These are phyloP conservation scores for Entomobrya proxima DNA, from an alignment of 2,888 invertebrate species.

Conservation along the genomic window DNA sequence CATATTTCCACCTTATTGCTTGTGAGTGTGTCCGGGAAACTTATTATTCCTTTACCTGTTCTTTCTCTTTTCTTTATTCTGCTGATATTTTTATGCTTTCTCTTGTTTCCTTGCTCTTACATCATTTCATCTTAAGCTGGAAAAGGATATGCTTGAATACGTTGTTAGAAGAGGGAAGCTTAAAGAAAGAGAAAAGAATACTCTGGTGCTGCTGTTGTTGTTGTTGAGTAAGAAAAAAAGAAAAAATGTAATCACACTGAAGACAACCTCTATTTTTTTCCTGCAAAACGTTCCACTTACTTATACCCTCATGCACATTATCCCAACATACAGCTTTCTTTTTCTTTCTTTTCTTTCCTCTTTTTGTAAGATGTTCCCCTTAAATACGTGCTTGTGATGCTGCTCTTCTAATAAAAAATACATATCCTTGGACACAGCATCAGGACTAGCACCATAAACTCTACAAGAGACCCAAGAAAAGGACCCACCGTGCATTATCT, in stretches of 20 bases:
- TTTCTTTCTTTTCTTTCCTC: neutral
- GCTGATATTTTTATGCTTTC: neutral
- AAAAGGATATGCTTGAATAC: neutral
- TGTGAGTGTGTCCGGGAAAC: slow-evolving; percentile 28
- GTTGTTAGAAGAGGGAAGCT: neutral
- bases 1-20: neutral
- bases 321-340: neutral
- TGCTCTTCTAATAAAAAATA: slow-evolving; percentile 7
- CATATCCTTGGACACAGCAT: neutral
- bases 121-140: slow-evolving; percentile 18
- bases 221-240: slow-evolving; percentile 9
- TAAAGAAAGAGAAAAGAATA: neutral
- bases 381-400: slow-evolving; percentile 18
- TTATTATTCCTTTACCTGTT: slow-evolving; percentile 49
- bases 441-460: neutral
- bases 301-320: slow-evolving; percentile 10
- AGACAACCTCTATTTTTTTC: slow-evolving; percentile 45
- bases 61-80: neutral
- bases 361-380: slow-evolving; percentile 22
- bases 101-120: neutral
- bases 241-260: slow-evolving; percentile 52
- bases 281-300: neutral
- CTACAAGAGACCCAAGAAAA: neutral
- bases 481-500: slow-evolving; percentile 46
- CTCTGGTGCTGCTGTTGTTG: too few species aligned